Conservation (phyloP, 2,797 vertebrate species). For the Thaleichthys pacificus region DNA sequence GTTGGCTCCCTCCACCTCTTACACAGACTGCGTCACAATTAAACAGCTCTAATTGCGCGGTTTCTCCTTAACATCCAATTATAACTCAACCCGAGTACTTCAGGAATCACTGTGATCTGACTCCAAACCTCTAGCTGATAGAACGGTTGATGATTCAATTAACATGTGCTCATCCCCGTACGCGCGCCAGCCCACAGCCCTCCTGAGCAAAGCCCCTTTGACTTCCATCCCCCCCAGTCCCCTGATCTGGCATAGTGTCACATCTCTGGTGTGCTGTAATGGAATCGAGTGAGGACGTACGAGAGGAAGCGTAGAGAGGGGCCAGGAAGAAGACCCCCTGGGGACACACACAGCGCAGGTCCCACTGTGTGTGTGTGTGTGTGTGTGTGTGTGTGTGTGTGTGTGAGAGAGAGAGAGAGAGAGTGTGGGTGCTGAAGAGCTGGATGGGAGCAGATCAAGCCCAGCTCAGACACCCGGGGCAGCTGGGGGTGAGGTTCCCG, state of each 20-base stretch:
- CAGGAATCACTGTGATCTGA: constrained; percentile 39
- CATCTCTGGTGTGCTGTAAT: constrained; percentile 8
- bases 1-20: not conserved
- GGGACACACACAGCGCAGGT: constrained; percentile 20
- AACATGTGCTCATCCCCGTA: constrained; percentile 19
- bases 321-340: no score
- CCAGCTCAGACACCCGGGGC: not conserved
- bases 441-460: constrained; percentile 37
- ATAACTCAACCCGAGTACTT: constrained; percentile 18
- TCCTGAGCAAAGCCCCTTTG: constrained; percentile 15
- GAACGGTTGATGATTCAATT: constrained; percentile 22
- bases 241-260: constrained; percentile 13
- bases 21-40: not conserved
- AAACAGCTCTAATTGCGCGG: constrained; percentile 1
- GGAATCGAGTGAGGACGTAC: constrained; percentile 5
- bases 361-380: not conserved
- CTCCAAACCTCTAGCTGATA: constrained; percentile 9
- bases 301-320: no score
- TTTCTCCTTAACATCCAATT: constrained; percentile 21
- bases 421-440: not conserved
- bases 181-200: not conserved
- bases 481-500: constrained; percentile 3
- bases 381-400: constrained; percentile 15
- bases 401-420: constrained; percentile 21
- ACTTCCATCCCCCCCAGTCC: not conserved